These are phyloP conservation scores for Heliothis peltigera DNA, from an alignment of 2,888 invertebrate species.

Conservation along the genomic window DNA sequence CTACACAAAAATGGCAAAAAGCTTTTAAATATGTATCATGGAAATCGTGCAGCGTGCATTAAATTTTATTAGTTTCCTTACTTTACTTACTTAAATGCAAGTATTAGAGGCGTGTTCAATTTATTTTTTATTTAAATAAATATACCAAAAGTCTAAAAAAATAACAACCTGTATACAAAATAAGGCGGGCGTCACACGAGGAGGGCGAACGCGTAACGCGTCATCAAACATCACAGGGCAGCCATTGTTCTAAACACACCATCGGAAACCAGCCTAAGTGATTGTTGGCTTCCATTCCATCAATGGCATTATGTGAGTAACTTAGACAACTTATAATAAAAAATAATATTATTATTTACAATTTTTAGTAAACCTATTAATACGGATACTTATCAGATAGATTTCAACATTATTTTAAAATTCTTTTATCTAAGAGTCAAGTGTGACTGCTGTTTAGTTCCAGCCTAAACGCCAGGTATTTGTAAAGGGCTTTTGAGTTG, in stretches of 20 bases:
- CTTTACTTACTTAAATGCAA: conserved; percentile 29
- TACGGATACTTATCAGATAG: too few species aligned
- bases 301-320: conserved; percentile 12
- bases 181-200: conserved; percentile 57
- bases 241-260: conserved; percentile 58
- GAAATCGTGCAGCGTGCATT: conserved; percentile 41
- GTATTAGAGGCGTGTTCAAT: conserved; percentile 11
- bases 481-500: too few species aligned
- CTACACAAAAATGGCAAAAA: conserved; percentile 44
- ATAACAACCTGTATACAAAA: conserved; percentile 44
- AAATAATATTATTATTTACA: too few species aligned
- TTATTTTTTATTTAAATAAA: neutral
- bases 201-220: conserved; percentile 56
- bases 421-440: neutral
- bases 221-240: conserved; percentile 56
- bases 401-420: too few species aligned
- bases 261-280: conserved; percentile 53
- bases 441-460: too few species aligned
- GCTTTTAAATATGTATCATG: conserved; percentile 35
- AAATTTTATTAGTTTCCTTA: conserved; percentile 46
- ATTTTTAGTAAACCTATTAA: too few species aligned
- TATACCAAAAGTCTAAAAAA: neutral
- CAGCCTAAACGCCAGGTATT: too few species aligned
- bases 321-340: neutral
- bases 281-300: conserved; percentile 56